phyloP scores from a whole-genome alignment of 2,113 vertebrate genomes.

The Protomyctophum bolini region DNA sequence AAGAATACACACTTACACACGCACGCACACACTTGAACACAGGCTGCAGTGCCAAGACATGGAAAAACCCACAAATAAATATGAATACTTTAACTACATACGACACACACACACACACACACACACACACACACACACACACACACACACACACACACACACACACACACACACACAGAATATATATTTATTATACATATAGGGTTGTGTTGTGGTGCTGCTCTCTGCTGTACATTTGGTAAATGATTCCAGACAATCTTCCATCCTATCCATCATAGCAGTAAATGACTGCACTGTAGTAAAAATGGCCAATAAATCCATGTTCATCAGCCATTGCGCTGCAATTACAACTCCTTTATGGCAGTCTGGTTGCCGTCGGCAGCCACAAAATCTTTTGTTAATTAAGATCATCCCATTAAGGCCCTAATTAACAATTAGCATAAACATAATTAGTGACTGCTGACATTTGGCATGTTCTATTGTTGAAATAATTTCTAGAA shows the following conservation, averaged over 20 bases:
- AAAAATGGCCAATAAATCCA: conserved; percentile 78
- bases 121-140: conserved; percentile 1
- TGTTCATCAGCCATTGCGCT: conserved; percentile 75
- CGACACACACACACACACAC: background rate
- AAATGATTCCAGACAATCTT: background rate
- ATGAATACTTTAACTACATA: no score
- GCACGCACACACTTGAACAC: background rate
- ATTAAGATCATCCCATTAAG: conserved; percentile 96
- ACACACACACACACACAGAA: background rate
- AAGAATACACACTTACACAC: background rate
- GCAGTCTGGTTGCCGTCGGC: conserved; percentile 61
- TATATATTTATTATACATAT: no score
- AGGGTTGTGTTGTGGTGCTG: no score
- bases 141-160: background rate
- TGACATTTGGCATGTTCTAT: conserved; percentile 96
- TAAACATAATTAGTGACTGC: conserved; percentile 96
- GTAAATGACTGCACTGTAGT: conserved; percentile 53
- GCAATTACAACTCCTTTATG: conserved; percentile 82
- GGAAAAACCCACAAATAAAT: no score
- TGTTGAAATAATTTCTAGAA: conserved; percentile 98
- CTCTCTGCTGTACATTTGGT: background rate
- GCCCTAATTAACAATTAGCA: conserved; percentile 99
- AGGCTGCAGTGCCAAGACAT: no score
- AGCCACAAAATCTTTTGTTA: conserved; percentile 87
- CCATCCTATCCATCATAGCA: conserved; percentile 65